Evolutionary conservation across 1,140 invertebrate genomes (phyloP).

Genomic region (Oscheius sp.): DNA sequence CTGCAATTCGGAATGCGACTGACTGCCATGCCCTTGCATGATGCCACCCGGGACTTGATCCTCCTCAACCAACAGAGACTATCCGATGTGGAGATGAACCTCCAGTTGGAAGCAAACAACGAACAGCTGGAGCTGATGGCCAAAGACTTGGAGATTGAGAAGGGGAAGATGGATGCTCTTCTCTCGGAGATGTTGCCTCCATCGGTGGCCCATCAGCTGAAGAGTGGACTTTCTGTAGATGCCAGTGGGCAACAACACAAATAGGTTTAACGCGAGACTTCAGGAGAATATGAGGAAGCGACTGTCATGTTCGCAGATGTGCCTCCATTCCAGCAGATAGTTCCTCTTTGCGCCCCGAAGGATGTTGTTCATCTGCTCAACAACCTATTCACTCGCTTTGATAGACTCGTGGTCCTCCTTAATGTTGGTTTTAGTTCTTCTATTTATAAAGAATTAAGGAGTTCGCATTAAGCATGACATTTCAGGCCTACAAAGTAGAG

Average conservation of each 20-base stretch:
- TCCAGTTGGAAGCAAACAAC: slow-evolving; percentile 83
- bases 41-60: slow-evolving; percentile 91
- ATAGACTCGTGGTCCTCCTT: slow-evolving; percentile 64
- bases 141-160: slow-evolving; percentile 87
- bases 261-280: slow-evolving; percentile 11
- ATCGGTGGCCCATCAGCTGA: slow-evolving; percentile 57
- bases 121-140: slow-evolving; percentile 94
- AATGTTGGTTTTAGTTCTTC: neutral
- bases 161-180: slow-evolving; percentile 84
- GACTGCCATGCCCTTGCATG: slow-evolving; percentile 91
- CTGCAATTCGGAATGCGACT: slow-evolving; percentile 75
- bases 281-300: slow-evolving; percentile 55
- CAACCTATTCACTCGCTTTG: slow-evolving; percentile 91
- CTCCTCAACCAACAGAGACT: slow-evolving; percentile 95
- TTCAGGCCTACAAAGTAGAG: slow-evolving; percentile 75
- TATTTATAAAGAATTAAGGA: too few relatives aligned
- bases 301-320: slow-evolving; percentile 56
- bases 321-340: slow-evolving; percentile 55
- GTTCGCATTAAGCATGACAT: too few relatives aligned
- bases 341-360: slow-evolving; percentile 52
- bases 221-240: slow-evolving; percentile 53
- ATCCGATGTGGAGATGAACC: slow-evolving; percentile 90
- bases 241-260: slow-evolving; percentile 41
- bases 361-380: slow-evolving; percentile 87
- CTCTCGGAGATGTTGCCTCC: slow-evolving; percentile 52